Conservation (phyloP, 2,888 invertebrate genomes). For the Ormyrus labotus region DNA sequence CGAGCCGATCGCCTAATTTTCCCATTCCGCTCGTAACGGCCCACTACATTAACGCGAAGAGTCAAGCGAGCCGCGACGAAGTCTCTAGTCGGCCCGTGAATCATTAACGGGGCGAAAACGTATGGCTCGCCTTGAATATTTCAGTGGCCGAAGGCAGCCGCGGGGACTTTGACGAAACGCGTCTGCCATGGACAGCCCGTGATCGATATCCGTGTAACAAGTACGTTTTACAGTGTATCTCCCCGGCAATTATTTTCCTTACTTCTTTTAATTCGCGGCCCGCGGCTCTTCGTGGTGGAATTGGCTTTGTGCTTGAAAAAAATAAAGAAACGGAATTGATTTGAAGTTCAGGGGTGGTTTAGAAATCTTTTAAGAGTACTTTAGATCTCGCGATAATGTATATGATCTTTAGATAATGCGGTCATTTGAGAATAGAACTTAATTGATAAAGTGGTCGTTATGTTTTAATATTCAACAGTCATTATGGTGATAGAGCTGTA, state of each 20-base stretch:
- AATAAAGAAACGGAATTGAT: no score
- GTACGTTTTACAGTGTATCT: neutral
- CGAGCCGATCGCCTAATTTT: neutral
- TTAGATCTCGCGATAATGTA: no score
- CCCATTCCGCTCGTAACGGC: no score
- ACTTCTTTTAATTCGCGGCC: neutral
- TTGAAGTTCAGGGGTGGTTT: no score
- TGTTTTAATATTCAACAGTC: no score
- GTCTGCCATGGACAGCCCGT: constrained; percentile 4
- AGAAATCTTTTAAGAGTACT: no score
- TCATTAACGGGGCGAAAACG: constrained; percentile 33
- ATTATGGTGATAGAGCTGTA: no score
- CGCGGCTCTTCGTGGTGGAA: no score
- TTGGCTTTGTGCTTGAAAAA: no score
- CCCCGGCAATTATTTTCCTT: neutral
- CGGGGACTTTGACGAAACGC: constrained; percentile 33
- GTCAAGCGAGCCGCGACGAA: constrained; percentile 18
- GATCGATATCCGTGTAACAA: constrained; percentile 35
- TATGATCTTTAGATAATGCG: no score
- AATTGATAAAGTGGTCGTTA: no score
- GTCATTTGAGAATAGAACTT: no score
- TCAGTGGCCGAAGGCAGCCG: constrained; percentile 18
- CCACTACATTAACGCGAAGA: neutral
- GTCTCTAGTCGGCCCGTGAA: constrained; percentile 27
- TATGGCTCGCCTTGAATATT: constrained; percentile 44